These are phyloP conservation scores for Cossypha niveicapilla DNA, from an alignment of 2,797 vertebrate genomes.

Conservation along the genomic window DNA sequence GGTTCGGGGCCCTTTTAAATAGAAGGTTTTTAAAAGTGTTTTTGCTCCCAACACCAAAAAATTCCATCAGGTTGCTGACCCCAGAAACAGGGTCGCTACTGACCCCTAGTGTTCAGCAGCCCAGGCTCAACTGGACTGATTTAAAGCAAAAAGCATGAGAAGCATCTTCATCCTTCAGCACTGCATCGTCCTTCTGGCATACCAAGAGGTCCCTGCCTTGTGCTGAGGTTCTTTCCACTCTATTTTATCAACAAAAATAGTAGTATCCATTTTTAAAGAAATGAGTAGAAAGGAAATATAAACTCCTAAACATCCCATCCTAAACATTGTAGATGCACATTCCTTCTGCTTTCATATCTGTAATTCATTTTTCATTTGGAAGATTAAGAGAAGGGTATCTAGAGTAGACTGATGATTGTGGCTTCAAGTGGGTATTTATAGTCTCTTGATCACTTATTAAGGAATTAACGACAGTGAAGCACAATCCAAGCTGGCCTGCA, in stretches of 20 bases:
- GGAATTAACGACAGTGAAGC: not conserved
- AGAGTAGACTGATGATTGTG: not conserved
- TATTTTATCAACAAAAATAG: not conserved
- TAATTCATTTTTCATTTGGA: not conserved
- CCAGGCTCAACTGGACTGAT: not conserved
- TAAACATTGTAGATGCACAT: not conserved
- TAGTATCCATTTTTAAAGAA: not conserved
- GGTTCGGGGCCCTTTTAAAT: not conserved
- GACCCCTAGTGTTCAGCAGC: slow-evolving; percentile 37
- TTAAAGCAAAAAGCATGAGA: not conserved
- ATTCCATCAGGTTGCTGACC: not conserved
- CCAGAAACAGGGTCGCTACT: slow-evolving; percentile 7
- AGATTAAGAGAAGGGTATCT: not conserved
- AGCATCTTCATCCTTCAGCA: not conserved
- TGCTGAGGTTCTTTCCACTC: not conserved
- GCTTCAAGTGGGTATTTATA: not conserved
- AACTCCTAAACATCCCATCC: not conserved
- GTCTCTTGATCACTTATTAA: not conserved
- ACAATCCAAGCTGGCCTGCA: not conserved
- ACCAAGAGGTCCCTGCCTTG: not conserved
- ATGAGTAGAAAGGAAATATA: not conserved
- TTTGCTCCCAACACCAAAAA: not conserved
- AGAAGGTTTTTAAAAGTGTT: not conserved
- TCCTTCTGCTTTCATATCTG: not conserved
- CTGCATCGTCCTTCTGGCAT: fast-evolving